Evolutionary conservation across 1,140 invertebrate species (phyloP), one percentile per base, ranked within the genome.

Genomic region (Anastrepha ludens): DNA sequence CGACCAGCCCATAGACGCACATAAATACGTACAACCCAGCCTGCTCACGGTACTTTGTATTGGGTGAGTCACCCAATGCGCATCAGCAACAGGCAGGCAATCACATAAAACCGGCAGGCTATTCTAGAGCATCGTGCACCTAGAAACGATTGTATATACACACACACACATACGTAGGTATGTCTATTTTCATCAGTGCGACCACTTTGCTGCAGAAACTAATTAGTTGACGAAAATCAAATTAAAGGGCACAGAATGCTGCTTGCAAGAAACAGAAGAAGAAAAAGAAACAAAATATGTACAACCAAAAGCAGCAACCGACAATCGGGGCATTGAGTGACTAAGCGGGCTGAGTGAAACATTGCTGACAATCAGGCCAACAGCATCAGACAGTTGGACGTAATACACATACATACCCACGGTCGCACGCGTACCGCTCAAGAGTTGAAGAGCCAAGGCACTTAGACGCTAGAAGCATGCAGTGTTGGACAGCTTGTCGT

Each of bases 151-250:
- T 29, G 17, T 62, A 17, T 62, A 17, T 6, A 62, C 60, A 62
- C 17, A 62, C 9, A n/a, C 60, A 1, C 15, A 62, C 15, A 11
- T 62, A 39, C 44, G 4, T 47, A 7, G 13, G 13, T 47, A 70
- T 11, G 39, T 15, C 39, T n/a, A 17, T n/a, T 2, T 81, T 4
- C 13, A 50, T 20, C 0, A 11, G 6, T 55, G 17, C 44, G 47
- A 81, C 50, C 47, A 55, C 74, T 81, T 81, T 81, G 20, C 74
- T 81, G 74, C 74, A 81, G 74, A 47, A 20, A 81, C 74, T 81
- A 17, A 81, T 81, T 81, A 81, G 74, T 29, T 81, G 74, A 81
- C 55, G 74, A 81, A 81, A 81, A 81, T 55, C 74, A 55, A 81
- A 81, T 81, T 81, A 81, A 81, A 81, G 47, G 47, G 74, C 74